Evolutionary conservation across 2,113 vertebrate genomes (phyloP).

Genomic region (Pardalotus punctatus): DNA sequence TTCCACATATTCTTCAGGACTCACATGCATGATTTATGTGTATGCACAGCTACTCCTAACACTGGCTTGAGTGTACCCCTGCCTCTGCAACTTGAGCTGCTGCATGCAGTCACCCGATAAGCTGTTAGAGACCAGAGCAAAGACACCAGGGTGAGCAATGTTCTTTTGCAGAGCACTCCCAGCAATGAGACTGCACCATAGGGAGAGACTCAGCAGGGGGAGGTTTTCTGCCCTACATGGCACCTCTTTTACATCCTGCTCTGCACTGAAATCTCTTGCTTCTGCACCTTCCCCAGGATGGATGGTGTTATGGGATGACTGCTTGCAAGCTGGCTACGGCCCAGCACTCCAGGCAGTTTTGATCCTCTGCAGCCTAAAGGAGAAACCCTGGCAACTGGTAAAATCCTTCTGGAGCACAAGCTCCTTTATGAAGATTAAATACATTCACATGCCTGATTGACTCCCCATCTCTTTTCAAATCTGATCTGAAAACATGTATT

Average conservation of each 20-base stretch:
- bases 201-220: neutral
- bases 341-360: neutral
- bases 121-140: neutral
- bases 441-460: neutral
- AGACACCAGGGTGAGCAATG: neutral
- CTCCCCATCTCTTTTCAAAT: neutral
- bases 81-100: neutral
- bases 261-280: neutral
- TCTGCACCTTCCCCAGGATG: neutral
- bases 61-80: neutral
- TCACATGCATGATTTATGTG: neutral
- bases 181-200: neutral
- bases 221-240: neutral
- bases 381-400: neutral
- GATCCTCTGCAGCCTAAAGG: neutral
- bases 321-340: neutral
- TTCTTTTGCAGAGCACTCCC: neutral
- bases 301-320: neutral
- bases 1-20: neutral
- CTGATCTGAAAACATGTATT: neutral
- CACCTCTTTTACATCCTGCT: neutral
- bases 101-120: neutral
- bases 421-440: conserved; percentile 1
- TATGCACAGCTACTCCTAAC: neutral
- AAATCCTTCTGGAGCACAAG: neutral